Base-by-base conservation (phyloP, 2,888 invertebrate species). In the Zonitis immaculata region DNA sequence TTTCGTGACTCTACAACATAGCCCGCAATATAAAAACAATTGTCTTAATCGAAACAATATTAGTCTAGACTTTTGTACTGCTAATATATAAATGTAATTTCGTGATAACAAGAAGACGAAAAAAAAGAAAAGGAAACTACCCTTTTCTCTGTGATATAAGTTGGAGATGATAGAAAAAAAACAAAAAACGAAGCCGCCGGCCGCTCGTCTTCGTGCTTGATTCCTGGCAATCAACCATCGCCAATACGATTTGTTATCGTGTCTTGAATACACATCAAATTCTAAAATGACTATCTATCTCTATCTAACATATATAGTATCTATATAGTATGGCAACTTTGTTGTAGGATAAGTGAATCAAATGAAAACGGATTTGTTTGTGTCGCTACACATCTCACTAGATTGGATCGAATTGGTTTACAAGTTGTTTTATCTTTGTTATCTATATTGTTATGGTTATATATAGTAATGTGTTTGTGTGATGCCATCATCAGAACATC, bases 361-460 rank as follows among this genome's bases (percentile, higher is more conserved):
- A 68, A 67, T 65, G 66, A 66, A 70, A 71, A 67, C 67, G 67
- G 67, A 71, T 71, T 71, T 72, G 67, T 70, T 68, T 67, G 68
- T 67, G 66, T 68, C 68, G 68, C 66, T 68, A 63, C 56, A 60
- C 61, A 32, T 32, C 63, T 61, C 56, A 63, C 57, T 62, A 58
- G 61, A 65, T 62, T 65, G 60, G 57, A 59, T 60, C 32, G 61
- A 67, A 70, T 67, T 65, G 59, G 52, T 61, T 68, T 67, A 65
- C 58, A 56, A 58, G 44, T 59, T 51, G 50, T 47, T 55, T 53
- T 48, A 32, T 32, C 14, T 32, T 32, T 14, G 7, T 32, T 14
- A 14, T 54, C 50, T 53, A 53, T 49, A 49, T 39, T 45, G 45
- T 44, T 46, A 46, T 43, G 8, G 11, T n/a, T n/a, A 25, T 25